Conservation (phyloP, 2,888 invertebrate genomes). For the Bruchidius siliquastri region DNA sequence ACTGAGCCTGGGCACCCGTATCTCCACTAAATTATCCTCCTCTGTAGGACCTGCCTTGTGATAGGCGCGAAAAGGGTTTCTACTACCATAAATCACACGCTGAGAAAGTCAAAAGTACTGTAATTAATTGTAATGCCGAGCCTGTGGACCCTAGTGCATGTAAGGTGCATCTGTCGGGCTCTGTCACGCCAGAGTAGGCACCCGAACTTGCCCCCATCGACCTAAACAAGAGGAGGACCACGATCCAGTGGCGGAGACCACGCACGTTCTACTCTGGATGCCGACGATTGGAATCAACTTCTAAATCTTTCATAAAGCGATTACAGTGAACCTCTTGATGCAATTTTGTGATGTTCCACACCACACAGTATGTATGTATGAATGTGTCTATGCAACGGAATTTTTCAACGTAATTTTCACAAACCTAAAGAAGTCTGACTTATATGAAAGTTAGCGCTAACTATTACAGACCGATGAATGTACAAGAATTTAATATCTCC, state of each 20-base stretch:
- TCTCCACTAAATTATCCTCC: neutral
- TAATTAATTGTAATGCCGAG: slow-evolving; percentile 34
- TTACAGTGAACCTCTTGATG: too few species aligned
- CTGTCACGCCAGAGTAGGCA: slow-evolving; percentile 23
- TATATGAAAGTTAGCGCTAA: too few species aligned
- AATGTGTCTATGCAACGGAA: too few species aligned
- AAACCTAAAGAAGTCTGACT: too few species aligned
- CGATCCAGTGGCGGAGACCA: slow-evolving; percentile 11
- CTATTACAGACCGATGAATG: too few species aligned
- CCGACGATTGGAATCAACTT: too few species aligned
- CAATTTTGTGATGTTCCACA: too few species aligned
- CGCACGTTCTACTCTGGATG: too few species aligned
- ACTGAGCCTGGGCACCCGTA: neutral
- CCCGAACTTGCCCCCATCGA: neutral
- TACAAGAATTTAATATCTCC: too few species aligned
- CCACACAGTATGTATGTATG: too few species aligned
- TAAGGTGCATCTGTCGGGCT: slow-evolving; percentile 27
- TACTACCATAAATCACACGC: slow-evolving; percentile 32
- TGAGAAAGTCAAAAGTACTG: slow-evolving; percentile 29
- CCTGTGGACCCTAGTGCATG: slow-evolving; percentile 10
- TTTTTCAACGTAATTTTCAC: too few species aligned
- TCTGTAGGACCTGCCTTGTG: neutral
- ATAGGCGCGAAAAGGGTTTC: slow-evolving; percentile 18
- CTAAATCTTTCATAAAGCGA: too few species aligned
- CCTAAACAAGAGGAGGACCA: neutral